Percentiles rank a stretch among this genome's conserved stretches.
Conservation (phyloP, 1,140 invertebrate genomes). For the Akabosia matsudoensis region DNA sequence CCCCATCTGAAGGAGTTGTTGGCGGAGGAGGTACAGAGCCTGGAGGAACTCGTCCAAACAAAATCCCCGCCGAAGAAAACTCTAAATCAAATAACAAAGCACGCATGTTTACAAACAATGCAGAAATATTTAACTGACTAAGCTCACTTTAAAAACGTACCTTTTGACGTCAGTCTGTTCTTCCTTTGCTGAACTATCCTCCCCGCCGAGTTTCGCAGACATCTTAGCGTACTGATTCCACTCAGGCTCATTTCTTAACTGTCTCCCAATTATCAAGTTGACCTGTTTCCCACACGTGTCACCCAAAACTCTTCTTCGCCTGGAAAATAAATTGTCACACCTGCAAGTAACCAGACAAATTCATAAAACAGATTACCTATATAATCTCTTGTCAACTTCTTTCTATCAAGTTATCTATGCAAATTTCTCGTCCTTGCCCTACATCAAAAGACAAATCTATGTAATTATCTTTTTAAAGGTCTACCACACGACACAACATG, state of each 20-base stretch:
- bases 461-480: too few species aligned
- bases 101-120: neutral
- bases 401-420: too few species aligned
- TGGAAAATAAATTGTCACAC: too few species aligned
- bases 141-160: neutral
- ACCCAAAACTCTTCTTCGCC: too few species aligned
- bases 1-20: conserved; percentile 26
- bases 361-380: too few species aligned
- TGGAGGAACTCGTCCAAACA: conserved; percentile 35
- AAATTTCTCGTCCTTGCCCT: too few species aligned
- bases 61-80: conserved; percentile 25
- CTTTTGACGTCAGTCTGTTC: conserved; percentile 25
- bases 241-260: conserved; percentile 27
- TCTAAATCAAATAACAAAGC: neutral
- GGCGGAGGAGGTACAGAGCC: conserved; percentile 28
- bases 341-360: too few species aligned
- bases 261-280: neutral
- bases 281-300: too few species aligned
- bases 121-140: neutral
- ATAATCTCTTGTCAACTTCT: too few species aligned
- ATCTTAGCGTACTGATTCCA: conserved; percentile 28
- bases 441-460: too few species aligned
- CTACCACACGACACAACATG: too few species aligned
- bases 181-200: conserved; percentile 22
- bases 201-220: conserved; percentile 30